phyloP scores from a whole-genome alignment of 1,140 invertebrate genomes.

The Mesaphorura yosii region DNA sequence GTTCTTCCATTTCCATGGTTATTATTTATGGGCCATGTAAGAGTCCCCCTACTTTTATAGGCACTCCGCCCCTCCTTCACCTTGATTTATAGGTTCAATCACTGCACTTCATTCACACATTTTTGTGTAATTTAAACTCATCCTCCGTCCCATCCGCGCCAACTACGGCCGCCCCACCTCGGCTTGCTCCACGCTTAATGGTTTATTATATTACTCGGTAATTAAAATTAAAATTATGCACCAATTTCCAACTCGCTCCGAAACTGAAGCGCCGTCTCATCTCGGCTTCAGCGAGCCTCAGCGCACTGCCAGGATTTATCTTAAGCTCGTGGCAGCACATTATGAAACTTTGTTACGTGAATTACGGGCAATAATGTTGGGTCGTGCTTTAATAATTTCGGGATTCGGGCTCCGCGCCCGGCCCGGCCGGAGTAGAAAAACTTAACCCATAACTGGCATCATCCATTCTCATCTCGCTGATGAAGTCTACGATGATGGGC shows the following conservation, averaged over 20 bases:
- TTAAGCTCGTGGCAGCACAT: no score
- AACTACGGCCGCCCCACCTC: not conserved
- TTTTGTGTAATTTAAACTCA: no score
- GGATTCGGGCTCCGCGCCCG: no score
- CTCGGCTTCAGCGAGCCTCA: no score
- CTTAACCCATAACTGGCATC: conserved; percentile 30
- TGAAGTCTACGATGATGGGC: conserved; percentile 31
- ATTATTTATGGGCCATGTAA: conserved; percentile 30
- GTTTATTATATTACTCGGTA: not conserved
- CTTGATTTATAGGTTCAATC: conserved; percentile 29
- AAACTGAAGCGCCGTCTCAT: no score
- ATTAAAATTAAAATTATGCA: no score
- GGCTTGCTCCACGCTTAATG: not conserved
- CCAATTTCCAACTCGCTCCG: no score
- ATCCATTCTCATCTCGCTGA: conserved; percentile 30
- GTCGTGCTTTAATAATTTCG: no score
- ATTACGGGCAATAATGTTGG: no score
- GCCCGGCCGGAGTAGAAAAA: no score
- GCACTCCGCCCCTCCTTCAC: conserved; percentile 18
- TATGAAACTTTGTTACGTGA: no score
- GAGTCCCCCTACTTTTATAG: conserved; percentile 18
- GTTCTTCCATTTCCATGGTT: conserved; percentile 30
- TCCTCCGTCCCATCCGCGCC: not conserved
- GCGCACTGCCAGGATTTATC: no score
- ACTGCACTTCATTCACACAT: conserved; percentile 23